Evolutionary conservation across 1,140 invertebrate genomes (phyloP), one percentile per base, ranked within the genome.

Genomic region (Mactra quadrangularis): DNA sequence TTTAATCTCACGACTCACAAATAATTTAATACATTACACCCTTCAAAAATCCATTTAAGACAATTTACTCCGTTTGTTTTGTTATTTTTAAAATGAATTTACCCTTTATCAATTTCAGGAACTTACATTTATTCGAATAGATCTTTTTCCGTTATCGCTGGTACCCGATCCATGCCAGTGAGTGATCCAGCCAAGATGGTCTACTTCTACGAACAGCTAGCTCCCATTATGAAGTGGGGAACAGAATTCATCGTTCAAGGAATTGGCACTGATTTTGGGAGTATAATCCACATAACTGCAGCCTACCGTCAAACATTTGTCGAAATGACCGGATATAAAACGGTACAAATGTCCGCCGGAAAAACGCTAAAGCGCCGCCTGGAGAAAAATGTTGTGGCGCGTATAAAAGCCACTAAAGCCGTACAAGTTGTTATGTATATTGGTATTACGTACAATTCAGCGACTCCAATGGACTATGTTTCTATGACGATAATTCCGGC

Each of bases 301-400:
- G 31, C 22, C 25, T 11, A 55, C 17, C 47, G 22, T 38, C 35
- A 27, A 35, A 72, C 70, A 2, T 9, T 41, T 15, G 53, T 72
- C n/a, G 29, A 72, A 55, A 72, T 72, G 70, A 53, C 31, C 17
- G 70, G 70, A 11, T 72, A 52, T 41, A 35, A 27, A 17, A 72
- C 29, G 1, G 52, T 57, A 4, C 29, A 55, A n/a, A 72, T 72
- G 35, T 35, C 70, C 19, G 35, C 27, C n/a, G 70, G 70, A 7
- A 22, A 55, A 31, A 72, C 70, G 3, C 27, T 72, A 15, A 53
- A 41, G 31, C 27, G 70, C 27, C 27, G 50, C 17, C 22, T 72
- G 4, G 50, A 55, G 22, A 41, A 53, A 35, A 17, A n/a, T 35
- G n/a, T 19, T 25, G 70, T 72, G 19, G 19, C 45, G 9, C 41